Conservation (phyloP, 2,113 vertebrate species). For the Erpornis zantholeuca region DNA sequence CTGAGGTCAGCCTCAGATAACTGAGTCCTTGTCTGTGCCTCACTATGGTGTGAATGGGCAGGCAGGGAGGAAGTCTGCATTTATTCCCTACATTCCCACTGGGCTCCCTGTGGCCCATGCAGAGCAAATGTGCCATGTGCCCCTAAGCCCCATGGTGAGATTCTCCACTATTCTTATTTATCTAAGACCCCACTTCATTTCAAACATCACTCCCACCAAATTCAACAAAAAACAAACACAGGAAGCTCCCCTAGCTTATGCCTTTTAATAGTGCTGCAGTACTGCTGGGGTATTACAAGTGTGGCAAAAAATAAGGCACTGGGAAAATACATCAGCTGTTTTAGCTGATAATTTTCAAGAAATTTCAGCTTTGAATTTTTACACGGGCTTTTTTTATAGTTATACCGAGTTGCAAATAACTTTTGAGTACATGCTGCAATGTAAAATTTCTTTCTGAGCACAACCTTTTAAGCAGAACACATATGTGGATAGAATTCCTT, state of each 20-base stretch:
- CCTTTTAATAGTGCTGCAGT: not conserved
- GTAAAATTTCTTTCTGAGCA: not conserved
- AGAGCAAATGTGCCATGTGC: not conserved
- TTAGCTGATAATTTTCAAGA: not conserved
- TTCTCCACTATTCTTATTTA: not conserved
- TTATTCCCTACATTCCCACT: not conserved
- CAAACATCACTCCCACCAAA: not conserved
- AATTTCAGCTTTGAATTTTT: not conserved
- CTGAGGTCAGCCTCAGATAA: not conserved
- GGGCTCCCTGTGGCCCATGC: not conserved
- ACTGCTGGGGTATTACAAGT: not conserved
- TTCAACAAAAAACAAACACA: not conserved
- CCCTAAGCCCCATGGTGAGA: not conserved
- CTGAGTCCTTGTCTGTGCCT: not conserved
- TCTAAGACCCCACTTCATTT: not conserved
- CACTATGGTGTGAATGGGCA: rapidly evolving
- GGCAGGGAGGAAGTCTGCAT: not conserved
- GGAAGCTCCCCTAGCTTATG: not conserved
- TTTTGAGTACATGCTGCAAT: not conserved
- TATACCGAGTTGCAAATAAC: not conserved
- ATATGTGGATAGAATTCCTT: not conserved
- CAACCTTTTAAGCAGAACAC: not conserved
- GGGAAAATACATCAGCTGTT: not conserved
- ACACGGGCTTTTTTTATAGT: not conserved
- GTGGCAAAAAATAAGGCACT: not conserved